These are phyloP conservation scores for Cepaea nemoralis DNA, from an alignment of 1,140 invertebrate species.

Conservation along the genomic window DNA sequence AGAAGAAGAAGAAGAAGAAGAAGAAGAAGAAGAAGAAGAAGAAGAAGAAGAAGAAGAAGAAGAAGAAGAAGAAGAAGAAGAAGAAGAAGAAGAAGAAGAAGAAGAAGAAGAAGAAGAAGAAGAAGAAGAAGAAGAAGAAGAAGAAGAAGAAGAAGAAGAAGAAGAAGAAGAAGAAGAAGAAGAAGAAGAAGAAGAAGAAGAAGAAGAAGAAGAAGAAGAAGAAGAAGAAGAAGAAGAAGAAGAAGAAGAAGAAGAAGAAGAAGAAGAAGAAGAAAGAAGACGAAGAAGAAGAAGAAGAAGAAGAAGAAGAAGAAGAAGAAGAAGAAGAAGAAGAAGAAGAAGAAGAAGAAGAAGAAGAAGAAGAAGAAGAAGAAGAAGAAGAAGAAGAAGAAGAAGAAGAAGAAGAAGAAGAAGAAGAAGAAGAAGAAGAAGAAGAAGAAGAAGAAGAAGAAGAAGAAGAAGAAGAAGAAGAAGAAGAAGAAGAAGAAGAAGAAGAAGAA, in stretches of 20 bases:
- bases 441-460: background rate
- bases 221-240: background rate
- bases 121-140: background rate
- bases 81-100: background rate
- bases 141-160: background rate
- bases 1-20: background rate
- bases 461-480: background rate
- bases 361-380: background rate
- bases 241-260: background rate
- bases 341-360: background rate
- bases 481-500: background rate
- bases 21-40: background rate
- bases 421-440: background rate
- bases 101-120: background rate
- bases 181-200: background rate
- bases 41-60: background rate
- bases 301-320: background rate
- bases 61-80: background rate
- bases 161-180: background rate
- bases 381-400: background rate
- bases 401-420: background rate
- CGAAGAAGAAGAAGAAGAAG: too few species aligned
- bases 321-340: background rate
- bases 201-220: conserved; percentile 1
- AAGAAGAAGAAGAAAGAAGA: too few species aligned